phyloP scores from a whole-genome alignment of 1,140 invertebrate species.

The Trichonephila clavipes region DNA sequence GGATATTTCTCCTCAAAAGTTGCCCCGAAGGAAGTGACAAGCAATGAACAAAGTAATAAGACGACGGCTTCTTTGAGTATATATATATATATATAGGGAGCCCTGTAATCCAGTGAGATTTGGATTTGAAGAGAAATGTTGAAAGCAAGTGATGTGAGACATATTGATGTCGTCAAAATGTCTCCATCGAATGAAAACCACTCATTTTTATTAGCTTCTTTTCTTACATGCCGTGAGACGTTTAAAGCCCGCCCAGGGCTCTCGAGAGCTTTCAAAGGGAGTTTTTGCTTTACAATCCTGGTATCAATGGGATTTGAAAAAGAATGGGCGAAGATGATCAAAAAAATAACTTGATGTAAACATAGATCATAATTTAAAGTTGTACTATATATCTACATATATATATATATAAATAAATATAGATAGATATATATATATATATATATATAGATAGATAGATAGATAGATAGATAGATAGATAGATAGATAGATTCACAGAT shows the following conservation, averaged over 20 bases:
- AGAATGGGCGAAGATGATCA: neutral
- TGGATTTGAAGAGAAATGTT: neutral
- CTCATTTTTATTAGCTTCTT: neutral
- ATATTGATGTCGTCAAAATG: slow-evolving; percentile 36
- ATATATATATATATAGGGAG: too few species aligned
- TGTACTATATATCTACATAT: too few species aligned
- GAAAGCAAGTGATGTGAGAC: slow-evolving; percentile 8
- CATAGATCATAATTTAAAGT: too few species aligned
- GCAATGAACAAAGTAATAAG: neutral
- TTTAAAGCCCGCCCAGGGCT: neutral
- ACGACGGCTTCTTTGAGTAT: neutral
- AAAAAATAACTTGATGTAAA: too few species aligned
- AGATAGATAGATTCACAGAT: too few species aligned
- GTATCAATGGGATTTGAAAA: neutral
- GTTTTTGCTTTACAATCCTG: neutral
- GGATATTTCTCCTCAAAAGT: neutral
- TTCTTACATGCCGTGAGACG: neutral
- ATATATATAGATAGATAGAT: too few species aligned
- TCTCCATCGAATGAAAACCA: neutral
- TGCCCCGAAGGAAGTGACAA: slow-evolving; percentile 5
- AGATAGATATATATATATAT: too few species aligned
- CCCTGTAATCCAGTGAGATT: neutral
- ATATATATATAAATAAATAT: too few species aligned
- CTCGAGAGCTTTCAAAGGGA: neutral
- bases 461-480: too few species aligned